Evolutionary conservation across 1,140 invertebrate genomes (phyloP), one percentile per base, ranked within the genome.

Genomic region (Plutomurus gul): DNA sequence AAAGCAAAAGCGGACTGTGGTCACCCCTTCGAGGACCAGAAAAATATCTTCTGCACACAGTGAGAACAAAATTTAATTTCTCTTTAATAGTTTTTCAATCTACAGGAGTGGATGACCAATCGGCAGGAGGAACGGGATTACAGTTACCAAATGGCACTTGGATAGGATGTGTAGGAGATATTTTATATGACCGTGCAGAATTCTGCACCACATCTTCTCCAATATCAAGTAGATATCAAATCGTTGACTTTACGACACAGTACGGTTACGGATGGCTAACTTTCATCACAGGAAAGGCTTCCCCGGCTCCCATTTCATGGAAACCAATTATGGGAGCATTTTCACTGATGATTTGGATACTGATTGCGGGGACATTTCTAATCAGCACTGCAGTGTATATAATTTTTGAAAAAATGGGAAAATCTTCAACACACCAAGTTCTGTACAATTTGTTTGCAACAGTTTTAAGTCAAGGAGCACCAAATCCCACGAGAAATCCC

Each of bases 181-280:
- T 74, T 49, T 74, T 74, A 30, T n/a, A 47, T 49, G 72, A 27
- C 25, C 47, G 40, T 5, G 72, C 72, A 16, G 72, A 74, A 30
- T 49, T 74, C 25, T 20, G 72, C n/a, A 74, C 72, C 0, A 74
- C 72, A 1, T 25, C 72, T 16, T 7, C 72, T n/a, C 72, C 72
- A 1, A 49, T 18, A 16, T 40, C 2, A 11, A 18, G 18, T 13
- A 27, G 72, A 47, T 30, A 33, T 30, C 18, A 47, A 13, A n/a
- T 49, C n/a, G 72, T 74, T 30, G 72, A 30, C 2, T 74, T 74
- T 27, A 74, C 72, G 18, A 30, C 18, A 5, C 72, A 40, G 25
- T 74, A 47, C 49, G 16, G 16, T 25, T 74, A 33, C 10, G 72
- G 72, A 1, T 74, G 72, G 72, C 22, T 74, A 30, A 74, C 72